Evolutionary conservation across 92 coral and sea anemone genomes (phyloP), one percentile per base, ranked within the genome.

Genomic region (Hydrozoanthus gracilis): DNA sequence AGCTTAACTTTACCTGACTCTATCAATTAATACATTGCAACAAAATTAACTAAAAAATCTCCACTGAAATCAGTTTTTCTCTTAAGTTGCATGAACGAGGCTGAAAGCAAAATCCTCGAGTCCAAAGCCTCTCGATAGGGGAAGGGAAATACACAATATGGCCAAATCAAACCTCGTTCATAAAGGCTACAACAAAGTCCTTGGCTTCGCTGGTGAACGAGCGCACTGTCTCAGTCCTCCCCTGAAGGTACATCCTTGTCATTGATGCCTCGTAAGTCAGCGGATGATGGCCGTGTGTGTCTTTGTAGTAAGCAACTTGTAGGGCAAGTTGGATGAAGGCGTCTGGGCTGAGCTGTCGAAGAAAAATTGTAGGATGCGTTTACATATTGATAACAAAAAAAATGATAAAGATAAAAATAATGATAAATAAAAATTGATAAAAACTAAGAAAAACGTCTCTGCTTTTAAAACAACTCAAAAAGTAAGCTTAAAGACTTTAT

Each of bases 201-300:
- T 88, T 90, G 48, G 95, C 93, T 65, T 97, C 99, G 44, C 88
- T 84, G 2, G 98, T 95, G 77, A 93, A 86, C 68, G 94, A 95
- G 68, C 99, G 93, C 61, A 95, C 99, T 51, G 99, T 97, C 87
- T 97, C 99, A 8, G 99, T 97, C 73, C 99, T 88, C 48, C 99
- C 99, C 17, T 95, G 92, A 14, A 97, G 91, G 86, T 97, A 97
- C 51, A 97, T 79, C 52, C 99, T 88, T 39, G 99, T 97, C 99
- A 97, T 97, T 7, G 99, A 90, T 39, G 98, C 88, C 89, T 97
- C 99, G 47, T 97, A 97, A 5, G 99, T 97, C 17, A 95, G 91
- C 8, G 99, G 93, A 50, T 95, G 94, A 45, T 90, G 94, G 47
- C 99, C 99, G 15, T 89, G 85, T 46, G 96, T 87, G 84, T 93